Conservation (phyloP, 2,113 vertebrate genomes). For the Sminthopsis crassicaudata region DNA sequence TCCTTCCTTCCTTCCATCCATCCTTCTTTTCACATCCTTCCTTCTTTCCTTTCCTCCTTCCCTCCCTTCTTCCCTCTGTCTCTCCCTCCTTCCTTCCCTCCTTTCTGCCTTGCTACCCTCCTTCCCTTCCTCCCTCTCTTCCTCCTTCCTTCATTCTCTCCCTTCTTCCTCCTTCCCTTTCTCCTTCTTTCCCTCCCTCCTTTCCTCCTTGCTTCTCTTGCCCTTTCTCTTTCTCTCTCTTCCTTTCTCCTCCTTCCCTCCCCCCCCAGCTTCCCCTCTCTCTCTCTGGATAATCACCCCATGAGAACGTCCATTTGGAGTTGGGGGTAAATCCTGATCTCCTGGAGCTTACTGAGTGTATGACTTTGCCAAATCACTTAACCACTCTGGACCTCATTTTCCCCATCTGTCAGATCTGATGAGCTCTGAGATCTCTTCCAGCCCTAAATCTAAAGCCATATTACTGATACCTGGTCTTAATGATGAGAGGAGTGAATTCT, state of each 20-base stretch:
- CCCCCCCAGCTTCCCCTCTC: background rate
- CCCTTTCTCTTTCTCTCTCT: background rate
- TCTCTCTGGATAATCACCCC: background rate
- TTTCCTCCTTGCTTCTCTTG: constrained; percentile 2
- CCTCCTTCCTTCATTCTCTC: constrained; percentile 12
- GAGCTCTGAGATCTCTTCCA: background rate
- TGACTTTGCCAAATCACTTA: background rate
- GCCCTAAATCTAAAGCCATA: background rate
- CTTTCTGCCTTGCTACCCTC: too few species aligned
- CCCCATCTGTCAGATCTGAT: background rate
- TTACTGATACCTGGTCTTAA: background rate
- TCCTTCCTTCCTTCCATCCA: background rate
- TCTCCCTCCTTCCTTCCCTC: accelerated
- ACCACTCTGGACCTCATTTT: background rate
- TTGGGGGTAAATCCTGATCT: background rate
- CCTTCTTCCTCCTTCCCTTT: background rate
- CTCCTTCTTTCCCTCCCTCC: background rate
- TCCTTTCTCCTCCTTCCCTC: background rate
- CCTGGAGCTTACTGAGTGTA: background rate
- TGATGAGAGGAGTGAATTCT: background rate
- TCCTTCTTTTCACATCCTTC: constrained; percentile 16
- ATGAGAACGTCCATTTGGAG: background rate
- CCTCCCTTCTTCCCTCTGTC: background rate
- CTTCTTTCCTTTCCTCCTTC: constrained; percentile 4
- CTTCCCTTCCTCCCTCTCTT: background rate